Evolutionary conservation across 1,140 invertebrate genomes (phyloP).

Genomic region (Globodera rostochiensis): DNA sequence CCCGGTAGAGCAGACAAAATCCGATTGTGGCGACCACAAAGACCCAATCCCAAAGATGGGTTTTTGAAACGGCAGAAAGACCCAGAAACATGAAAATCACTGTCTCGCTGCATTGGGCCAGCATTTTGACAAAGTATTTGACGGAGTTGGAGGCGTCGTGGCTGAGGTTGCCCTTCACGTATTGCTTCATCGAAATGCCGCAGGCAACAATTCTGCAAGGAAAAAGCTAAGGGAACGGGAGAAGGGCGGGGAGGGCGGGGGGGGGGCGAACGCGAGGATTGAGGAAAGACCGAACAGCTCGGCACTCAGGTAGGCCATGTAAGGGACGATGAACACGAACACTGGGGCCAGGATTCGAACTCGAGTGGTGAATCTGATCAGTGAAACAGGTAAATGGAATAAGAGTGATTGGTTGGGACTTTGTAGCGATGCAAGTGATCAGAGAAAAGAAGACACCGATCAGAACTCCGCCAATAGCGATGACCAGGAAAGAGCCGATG

Average conservation of each 20-base stretch:
- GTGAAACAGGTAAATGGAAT: neutral
- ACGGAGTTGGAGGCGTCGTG: constrained; percentile 95
- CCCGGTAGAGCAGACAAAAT: constrained; percentile 89
- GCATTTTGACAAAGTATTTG: constrained; percentile 98
- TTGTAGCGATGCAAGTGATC: constrained; percentile 75
- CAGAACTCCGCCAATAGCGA: constrained; percentile 86
- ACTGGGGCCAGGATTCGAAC: constrained; percentile 32
- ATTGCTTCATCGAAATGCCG: constrained; percentile 98
- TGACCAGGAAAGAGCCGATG: constrained; percentile 87
- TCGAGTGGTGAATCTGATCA: constrained; percentile 29
- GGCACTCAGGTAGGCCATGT: constrained; percentile 48
- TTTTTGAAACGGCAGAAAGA: constrained; percentile 79
- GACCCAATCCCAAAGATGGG: constrained; percentile 80
- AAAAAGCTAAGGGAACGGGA: neutral
- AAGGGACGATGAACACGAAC: constrained; percentile 49
- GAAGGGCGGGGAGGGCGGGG: neutral
- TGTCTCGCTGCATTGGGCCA: constrained; percentile 77
- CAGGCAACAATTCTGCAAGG: constrained; percentile 85
- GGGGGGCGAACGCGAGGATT: constrained; percentile 46
- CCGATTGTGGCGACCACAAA: constrained; percentile 90
- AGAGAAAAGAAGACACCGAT: constrained; percentile 95
- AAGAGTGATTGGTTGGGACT: constrained; percentile 26
- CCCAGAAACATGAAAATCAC: constrained; percentile 96
- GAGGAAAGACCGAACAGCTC: constrained; percentile 53
- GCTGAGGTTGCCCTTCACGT: constrained; percentile 94